Evolutionary conservation across 2,113 vertebrate species (phyloP), one percentile per base, ranked within the genome.

Genomic region (Dipodomys merriami): DNA sequence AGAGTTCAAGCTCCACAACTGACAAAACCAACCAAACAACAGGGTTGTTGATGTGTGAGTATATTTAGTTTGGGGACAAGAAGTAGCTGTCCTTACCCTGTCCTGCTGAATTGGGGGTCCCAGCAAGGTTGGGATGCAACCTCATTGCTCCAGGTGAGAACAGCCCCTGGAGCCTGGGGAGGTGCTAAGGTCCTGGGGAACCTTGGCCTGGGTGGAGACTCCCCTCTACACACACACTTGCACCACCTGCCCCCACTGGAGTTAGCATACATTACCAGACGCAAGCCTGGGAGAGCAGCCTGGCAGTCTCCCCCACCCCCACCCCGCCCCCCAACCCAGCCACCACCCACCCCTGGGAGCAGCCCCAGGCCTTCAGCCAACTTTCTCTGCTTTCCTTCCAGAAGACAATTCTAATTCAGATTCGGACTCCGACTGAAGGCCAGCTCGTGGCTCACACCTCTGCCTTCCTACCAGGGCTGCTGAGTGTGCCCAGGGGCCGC

Each of bases 391-490:
- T 97, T 96, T 96, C 95, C 97, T 97, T 71, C 89, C 91, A 99
- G 99, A 98, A 71, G 98, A 99, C 7, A 96, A 98, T 94, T 99
- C 98, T 0, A 96, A 97, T 91, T 99, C 98, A 0, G 97, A 99
- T 96, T 99, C 98, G 0, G 99, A 99, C 96, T 99, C 99, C 0
- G 99, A 99, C 95, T 99, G 97, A 99, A 94, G 94, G 95, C 65
- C 33, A 18, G n/a, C 44, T 64, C 6, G 1, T 1, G 39, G n/a
- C 57, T 53, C 6, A 5, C 81, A 16, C 62, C 81, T 10, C 19
- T n/a, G 30, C 64, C 33, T 27, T 82, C 79, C 69, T 13, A 35
- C 74, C 27, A 35, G 1, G 18, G 33, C 90, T 9, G 27, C 83
- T 5, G 12, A 49, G 27, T 16, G 0, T 29, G 71, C 62, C 90